Percentiles rank a stretch among this genome's conserved stretches.
These are phyloP conservation scores for Spodoptera picta DNA, from an alignment of 2,888 invertebrate genomes.

Conservation along the genomic window DNA sequence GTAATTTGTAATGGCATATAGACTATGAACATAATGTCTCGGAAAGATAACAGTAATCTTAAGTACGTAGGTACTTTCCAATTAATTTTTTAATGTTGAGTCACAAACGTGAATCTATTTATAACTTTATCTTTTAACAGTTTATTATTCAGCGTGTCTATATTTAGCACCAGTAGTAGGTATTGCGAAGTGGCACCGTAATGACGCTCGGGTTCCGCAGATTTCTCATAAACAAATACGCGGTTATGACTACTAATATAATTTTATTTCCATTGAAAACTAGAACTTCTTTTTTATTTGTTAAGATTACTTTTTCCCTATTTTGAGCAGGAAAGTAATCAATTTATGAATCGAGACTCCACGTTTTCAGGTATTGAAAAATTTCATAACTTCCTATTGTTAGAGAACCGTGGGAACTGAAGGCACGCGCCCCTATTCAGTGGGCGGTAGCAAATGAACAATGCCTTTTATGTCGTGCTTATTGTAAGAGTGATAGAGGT, in stretches of 20 bases:
- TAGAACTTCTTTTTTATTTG: constrained; percentile 17
- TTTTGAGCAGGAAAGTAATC: not conserved
- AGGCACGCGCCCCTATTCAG: constrained; percentile 43
- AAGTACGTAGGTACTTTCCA: constrained; percentile 1
- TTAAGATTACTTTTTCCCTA: not conserved
- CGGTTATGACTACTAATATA: not conserved
- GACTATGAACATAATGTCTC: not conserved
- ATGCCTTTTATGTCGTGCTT: constrained; percentile 23
- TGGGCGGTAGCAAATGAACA: constrained; percentile 13
- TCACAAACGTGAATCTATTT: constrained; percentile 13
- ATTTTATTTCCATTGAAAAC: constrained; percentile 9
- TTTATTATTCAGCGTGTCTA: constrained; percentile 9
- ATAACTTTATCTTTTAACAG: constrained; percentile 15
- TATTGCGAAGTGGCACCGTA: not conserved
- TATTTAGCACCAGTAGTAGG: constrained; percentile 1
- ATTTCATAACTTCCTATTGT: constrained; percentile 24
- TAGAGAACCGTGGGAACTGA: constrained; percentile 28
- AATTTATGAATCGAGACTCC: not conserved
- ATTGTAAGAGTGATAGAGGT: constrained; percentile 14
- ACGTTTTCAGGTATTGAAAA: constrained; percentile 10
- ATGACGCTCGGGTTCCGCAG: too few species aligned
- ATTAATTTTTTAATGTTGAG: constrained; percentile 16
- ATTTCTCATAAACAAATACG: constrained; percentile 6
- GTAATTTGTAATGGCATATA: too few species aligned
- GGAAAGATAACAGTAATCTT: constrained; percentile 17